phyloP scores from a whole-genome alignment of 2,797 vertebrate species.

The Phrynocephalus vlangalii region DNA sequence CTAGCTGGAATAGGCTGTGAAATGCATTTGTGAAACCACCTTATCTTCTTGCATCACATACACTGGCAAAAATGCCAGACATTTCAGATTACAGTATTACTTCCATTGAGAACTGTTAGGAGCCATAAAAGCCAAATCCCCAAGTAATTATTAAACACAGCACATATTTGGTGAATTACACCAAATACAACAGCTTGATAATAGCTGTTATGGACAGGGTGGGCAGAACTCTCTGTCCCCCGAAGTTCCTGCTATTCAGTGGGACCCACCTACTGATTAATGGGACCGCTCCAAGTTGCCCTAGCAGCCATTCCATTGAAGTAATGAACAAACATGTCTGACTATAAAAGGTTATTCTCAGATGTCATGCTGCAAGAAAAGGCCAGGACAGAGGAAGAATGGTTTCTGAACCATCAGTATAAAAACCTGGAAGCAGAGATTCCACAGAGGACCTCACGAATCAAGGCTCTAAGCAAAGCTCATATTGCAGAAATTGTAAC shows the following conservation, averaged over 20 bases:
- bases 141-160: constrained; percentile 20
- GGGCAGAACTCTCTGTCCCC: constrained; percentile 2
- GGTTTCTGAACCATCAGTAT: not conserved
- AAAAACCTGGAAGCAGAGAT: not conserved
- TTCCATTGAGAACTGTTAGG: not conserved
- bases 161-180: constrained; percentile 19
- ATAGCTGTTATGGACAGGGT: constrained; percentile 12
- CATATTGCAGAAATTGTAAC: not conserved
- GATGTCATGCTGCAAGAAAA: not conserved
- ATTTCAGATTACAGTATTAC: constrained; percentile 7
- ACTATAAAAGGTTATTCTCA: not conserved
- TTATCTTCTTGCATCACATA: constrained; percentile 21
- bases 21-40: not conserved
- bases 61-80: constrained; percentile 5
- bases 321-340: not conserved
- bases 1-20: not conserved
- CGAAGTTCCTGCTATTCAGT: not conserved
- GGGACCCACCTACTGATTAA: not conserved
- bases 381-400: not conserved
- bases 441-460: not conserved
- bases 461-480: not conserved
- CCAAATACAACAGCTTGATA: constrained; percentile 18
- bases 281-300: constrained; percentile 2
- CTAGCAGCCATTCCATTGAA: constrained; percentile 6
- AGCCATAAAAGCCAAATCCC: constrained; percentile 27